Percentiles rank a stretch among this genome's conserved stretches.
phyloP scores from a whole-genome alignment of 64 coral and sea anemone species.

The Montipora cactus region DNA sequence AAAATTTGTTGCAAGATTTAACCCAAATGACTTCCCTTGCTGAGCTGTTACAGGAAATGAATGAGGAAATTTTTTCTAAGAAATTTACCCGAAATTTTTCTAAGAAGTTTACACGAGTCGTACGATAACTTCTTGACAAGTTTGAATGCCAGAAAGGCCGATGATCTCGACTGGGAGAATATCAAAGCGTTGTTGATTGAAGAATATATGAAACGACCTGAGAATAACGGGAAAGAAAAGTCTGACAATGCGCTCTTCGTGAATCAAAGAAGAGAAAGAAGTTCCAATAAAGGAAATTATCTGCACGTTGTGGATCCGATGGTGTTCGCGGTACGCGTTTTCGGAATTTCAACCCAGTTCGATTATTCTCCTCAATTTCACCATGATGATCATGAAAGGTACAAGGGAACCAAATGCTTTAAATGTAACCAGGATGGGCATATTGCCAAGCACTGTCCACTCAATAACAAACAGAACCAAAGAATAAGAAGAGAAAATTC shows the following conservation, averaged over 20 bases:
- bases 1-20: slow-evolving; percentile 52
- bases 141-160: slow-evolving; percentile 59
- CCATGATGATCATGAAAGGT: slow-evolving; percentile 30
- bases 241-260: slow-evolving; percentile 7
- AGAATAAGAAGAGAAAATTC: slow-evolving; percentile 58
- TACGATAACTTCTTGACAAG: no score
- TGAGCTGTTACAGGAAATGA: slow-evolving; percentile 52
- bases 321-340: background rate
- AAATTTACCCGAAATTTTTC: no score
- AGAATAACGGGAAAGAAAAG: slow-evolving; percentile 61
- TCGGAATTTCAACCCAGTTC: background rate
- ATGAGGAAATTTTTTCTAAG: slow-evolving; percentile 61
- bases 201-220: slow-evolving; percentile 46
- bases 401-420: slow-evolving; percentile 50
- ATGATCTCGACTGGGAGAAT: slow-evolving; percentile 62
- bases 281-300: background rate
- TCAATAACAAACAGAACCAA: slow-evolving; percentile 10
- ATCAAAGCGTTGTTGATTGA: slow-evolving; percentile 52
- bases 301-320: background rate
- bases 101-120: slow-evolving; percentile 63
- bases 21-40: slow-evolving; percentile 64
- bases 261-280: slow-evolving; percentile 7
- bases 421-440: slow-evolving; percentile 62
- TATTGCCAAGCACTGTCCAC: slow-evolving; percentile 57
- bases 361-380: background rate